Conservation (phyloP, 2,888 invertebrate genomes). For the Philhelius pedissequus region DNA sequence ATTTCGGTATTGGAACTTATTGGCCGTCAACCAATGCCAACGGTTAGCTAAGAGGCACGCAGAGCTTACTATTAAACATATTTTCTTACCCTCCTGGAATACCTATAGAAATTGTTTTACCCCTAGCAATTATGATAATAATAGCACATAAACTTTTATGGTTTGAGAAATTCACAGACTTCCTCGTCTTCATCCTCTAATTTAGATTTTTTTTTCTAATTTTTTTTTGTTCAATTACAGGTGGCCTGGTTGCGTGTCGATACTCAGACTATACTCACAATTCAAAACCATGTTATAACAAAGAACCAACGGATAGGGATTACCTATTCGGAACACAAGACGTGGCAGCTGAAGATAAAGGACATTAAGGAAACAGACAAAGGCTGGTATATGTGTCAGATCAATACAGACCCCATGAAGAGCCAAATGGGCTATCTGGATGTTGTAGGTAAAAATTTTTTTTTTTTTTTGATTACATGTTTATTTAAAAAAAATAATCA, state of each 20-base stretch:
- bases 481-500: neutral
- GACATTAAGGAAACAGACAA: conserved; percentile 89
- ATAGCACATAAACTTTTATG: conserved; percentile 48
- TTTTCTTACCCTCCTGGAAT: neutral
- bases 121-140: conserved; percentile 65
- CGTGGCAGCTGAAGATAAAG: conserved; percentile 90
- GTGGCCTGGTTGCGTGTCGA: conserved; percentile 81
- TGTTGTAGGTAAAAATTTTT: conserved; percentile 90
- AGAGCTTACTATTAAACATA: neutral
- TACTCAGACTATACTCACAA: conserved; percentile 93
- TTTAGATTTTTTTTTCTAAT: conserved; percentile 22
- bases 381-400: conserved; percentile 84
- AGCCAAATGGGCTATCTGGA: conserved; percentile 91
- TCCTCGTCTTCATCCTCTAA: conserved; percentile 28
- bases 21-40: neutral
- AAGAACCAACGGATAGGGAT: conserved; percentile 92
- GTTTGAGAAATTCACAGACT: conserved; percentile 41
- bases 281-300: conserved; percentile 93
- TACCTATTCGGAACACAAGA: conserved; percentile 87
- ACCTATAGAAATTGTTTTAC: neutral
- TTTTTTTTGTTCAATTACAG: conserved; percentile 70
- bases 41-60: conserved; percentile 18
- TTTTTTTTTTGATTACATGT: too few species aligned
- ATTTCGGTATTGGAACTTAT: neutral
- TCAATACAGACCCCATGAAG: conserved; percentile 79